A percentile compares a stretch with the other conserved stretches of the same genome.
Conservation (phyloP, 2,797 vertebrate genomes). For the Halcyon chelicuti region DNA sequence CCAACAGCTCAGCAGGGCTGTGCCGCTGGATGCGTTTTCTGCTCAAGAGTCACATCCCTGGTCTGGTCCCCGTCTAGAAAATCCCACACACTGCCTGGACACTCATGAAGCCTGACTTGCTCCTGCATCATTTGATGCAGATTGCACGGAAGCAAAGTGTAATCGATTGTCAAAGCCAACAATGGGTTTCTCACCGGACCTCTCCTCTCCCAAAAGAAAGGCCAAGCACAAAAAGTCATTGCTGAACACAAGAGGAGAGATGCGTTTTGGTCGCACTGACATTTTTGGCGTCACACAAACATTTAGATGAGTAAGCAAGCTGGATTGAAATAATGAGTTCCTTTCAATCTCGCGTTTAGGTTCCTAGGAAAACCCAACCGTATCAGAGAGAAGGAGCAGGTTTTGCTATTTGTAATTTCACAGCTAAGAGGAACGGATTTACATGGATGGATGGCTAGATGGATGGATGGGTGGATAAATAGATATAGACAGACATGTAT, state of each 20-base stretch:
- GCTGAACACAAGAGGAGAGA: not conserved
- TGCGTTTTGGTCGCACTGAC: not conserved
- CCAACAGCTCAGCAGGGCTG: not conserved
- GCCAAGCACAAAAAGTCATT: not conserved
- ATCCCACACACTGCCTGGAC: not conserved
- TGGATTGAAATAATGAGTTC: not conserved
- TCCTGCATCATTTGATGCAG: not conserved
- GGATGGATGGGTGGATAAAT: constrained; percentile 26
- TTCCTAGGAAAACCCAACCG: not conserved
- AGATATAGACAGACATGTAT: constrained; percentile 44
- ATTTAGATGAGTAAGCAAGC: not conserved
- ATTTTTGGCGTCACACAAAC: not conserved
- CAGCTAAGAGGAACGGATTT: constrained; percentile 11
- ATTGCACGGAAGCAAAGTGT: not conserved
- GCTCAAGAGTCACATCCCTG: not conserved
- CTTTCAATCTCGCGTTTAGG: not conserved
- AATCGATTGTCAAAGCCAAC: not conserved
- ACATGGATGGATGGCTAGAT: constrained; percentile 37
- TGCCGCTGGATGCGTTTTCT: fast-evolving
- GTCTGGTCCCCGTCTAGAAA: not conserved
- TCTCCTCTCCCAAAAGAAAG: not conserved
- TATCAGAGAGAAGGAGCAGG: not conserved
- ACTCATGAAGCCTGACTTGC: not conserved
- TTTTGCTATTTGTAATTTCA: not conserved
- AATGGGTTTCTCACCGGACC: not conserved